Evolutionary conservation across 2,888 invertebrate genomes (phyloP), one percentile per base, ranked within the genome.

Genomic region (Epicampocera succincta): DNA sequence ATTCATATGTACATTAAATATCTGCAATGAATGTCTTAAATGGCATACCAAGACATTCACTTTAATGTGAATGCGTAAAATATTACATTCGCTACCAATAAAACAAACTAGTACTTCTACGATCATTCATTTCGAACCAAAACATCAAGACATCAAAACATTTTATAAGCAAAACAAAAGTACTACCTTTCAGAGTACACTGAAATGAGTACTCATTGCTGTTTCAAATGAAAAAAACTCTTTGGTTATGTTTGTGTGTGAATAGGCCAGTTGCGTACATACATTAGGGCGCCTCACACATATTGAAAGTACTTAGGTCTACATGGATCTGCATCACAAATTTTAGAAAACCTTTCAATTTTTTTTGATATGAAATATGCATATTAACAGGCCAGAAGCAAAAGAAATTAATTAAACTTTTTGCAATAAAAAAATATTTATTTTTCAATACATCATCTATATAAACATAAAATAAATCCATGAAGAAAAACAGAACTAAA

Each of bases 401-500:
- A 56, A 33, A 56, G 33, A 38, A 56, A 56, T 56, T 56, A 56
- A 56, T 33, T 56, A 56, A 56, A 56, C 56, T 15, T 29, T 33
- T 56, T 56, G 56, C 56, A 29, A 56, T 38, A 56, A 56, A 56
- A 56, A 56, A 56, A 33, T 33, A 33, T 56, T 56, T 56, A 56
- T 54, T 54, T 54, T 54, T 54, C 54, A 54, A 54, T 54, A 54
- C 54, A 29, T 54, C 33, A 54, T 54, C 54, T 54, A 54, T 33
- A 52, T 54, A 54, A 54, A 54, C 54, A 54, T 54, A 54, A 54
- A 54, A 54, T 54, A 54, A 54, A 54, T 33, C 29, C 54, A 54
- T 54, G 54, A 54, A 54, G 54, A 54, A 54, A 33, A 54, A 54
- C 54, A 33, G 54, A 54, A 54, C 54, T 54, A 54, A 54, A 33